Percentiles rank a stretch among this genome's conserved stretches.
Conservation (phyloP, 2,113 vertebrate species). For the Dipodomys stephensi region DNA sequence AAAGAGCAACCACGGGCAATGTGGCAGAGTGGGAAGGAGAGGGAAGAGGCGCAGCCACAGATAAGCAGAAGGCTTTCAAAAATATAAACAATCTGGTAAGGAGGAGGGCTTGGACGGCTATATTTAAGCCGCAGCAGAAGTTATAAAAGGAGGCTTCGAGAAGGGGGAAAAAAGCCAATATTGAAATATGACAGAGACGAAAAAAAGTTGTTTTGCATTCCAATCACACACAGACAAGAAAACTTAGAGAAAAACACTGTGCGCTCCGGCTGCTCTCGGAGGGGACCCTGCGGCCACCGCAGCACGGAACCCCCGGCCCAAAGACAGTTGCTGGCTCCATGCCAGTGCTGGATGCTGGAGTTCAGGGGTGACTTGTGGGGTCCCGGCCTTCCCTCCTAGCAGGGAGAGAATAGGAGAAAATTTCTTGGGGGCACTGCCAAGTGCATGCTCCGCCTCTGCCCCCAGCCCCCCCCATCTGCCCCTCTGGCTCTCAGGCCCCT, state of each 20-base stretch:
- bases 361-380: not conserved
- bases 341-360: accelerated
- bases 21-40: slow-evolving; percentile 79
- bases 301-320: not conserved
- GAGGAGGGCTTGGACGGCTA: slow-evolving; percentile 85
- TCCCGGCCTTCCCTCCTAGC: not conserved
- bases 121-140: slow-evolving; percentile 87
- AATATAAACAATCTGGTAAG: slow-evolving; percentile 89
- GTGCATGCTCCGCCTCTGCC: not conserved
- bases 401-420: accelerated
- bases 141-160: slow-evolving; percentile 82
- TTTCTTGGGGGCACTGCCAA: accelerated
- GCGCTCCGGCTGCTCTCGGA: not conserved
- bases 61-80: slow-evolving; percentile 88
- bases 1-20: slow-evolving; percentile 87
- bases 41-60: slow-evolving; percentile 81
- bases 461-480: not conserved
- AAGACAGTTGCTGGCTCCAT: not conserved
- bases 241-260: slow-evolving; percentile 60
- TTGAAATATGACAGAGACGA: slow-evolving; percentile 74
- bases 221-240: slow-evolving; percentile 50
- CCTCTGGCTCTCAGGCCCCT: not conserved
- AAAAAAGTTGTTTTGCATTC: slow-evolving; percentile 61
- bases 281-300: not conserved
- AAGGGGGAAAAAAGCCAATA: slow-evolving; percentile 79